phyloP scores from a whole-genome alignment of 1,140 invertebrate genomes.

The Palaemon carinicauda region DNA sequence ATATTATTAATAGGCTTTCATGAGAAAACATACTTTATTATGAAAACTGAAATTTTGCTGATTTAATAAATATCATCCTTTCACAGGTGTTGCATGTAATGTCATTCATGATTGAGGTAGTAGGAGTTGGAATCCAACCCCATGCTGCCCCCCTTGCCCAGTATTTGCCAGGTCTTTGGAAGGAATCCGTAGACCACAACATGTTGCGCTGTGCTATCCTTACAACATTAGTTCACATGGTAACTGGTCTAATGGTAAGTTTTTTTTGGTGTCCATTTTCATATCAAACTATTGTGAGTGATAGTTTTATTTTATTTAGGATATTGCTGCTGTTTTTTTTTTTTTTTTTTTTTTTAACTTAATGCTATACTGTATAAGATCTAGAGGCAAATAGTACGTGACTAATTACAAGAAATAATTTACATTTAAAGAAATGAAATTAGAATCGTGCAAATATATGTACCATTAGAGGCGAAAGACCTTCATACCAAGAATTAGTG shows the following conservation, averaged over 20 bases:
- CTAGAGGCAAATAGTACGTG: too few species aligned
- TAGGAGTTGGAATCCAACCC: constrained; percentile 79
- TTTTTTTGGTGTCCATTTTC: too few species aligned
- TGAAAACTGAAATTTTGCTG: too few species aligned
- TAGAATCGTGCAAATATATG: too few species aligned
- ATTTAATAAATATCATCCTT: constrained; percentile 63
- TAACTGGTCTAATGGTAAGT: constrained; percentile 62
- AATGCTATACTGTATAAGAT: too few species aligned
- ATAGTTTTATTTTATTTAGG: neutral
- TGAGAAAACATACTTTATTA: too few species aligned
- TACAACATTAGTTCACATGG: constrained; percentile 82
- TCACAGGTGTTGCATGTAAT: constrained; percentile 89
- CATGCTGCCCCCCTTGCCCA: constrained; percentile 73
- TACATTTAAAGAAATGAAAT: too few species aligned
- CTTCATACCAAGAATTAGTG: too few species aligned
- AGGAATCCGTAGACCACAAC: constrained; percentile 85
- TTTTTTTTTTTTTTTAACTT: neutral
- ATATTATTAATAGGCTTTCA: too few species aligned
- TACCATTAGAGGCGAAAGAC: too few species aligned
- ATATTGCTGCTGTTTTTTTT: neutral
- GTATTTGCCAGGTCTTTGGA: constrained; percentile 88
- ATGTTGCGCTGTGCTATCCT: constrained; percentile 93
- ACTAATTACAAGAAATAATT: too few species aligned
- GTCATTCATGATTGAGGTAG: constrained; percentile 87
- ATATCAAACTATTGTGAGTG: too few species aligned